Evolutionary conservation across 2,888 invertebrate species (phyloP).

Genomic region (Epinotia bilunana): DNA sequence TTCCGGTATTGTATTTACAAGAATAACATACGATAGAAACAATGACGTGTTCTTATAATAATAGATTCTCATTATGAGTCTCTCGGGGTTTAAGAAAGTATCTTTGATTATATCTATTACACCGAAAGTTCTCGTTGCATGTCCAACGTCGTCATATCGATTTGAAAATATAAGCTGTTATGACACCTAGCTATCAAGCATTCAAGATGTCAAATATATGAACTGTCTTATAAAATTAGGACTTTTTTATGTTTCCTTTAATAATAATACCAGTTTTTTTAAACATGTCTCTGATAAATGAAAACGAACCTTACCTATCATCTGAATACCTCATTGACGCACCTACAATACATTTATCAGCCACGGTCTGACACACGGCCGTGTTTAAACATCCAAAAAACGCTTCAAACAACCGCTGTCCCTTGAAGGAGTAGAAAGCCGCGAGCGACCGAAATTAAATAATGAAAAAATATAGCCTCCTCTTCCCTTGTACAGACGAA

Average conservation of each 20-base stretch:
- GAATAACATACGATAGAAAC: neutral
- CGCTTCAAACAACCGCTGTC: slow-evolving; percentile 77
- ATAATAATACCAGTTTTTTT: too few relatives aligned
- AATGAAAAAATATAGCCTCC: slow-evolving; percentile 84
- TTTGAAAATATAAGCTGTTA: too few relatives aligned
- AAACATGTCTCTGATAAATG: too few relatives aligned
- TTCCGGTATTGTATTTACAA: slow-evolving; percentile 18
- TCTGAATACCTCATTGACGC: neutral
- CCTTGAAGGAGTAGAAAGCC: slow-evolving; percentile 78
- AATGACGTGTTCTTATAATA: neutral
- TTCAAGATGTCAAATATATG: too few relatives aligned
- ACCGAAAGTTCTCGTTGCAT: too few relatives aligned
- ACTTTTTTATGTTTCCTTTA: too few relatives aligned
- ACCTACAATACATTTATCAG: neutral
- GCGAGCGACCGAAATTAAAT: slow-evolving; percentile 82
- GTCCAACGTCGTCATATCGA: too few relatives aligned
- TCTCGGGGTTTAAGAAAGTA: neutral
- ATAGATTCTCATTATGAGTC: neutral
- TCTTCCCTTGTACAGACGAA: slow-evolving; percentile 84
- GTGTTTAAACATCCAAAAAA: slow-evolving; percentile 70
- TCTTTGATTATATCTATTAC: neutral
- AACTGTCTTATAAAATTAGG: too few relatives aligned
- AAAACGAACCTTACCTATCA: too few relatives aligned
- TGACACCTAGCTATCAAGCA: too few relatives aligned
- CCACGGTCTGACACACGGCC: slow-evolving; percentile 57